Base-by-base conservation (phyloP, 2,888 invertebrate genomes). In the Hypena proboscidalis region DNA sequence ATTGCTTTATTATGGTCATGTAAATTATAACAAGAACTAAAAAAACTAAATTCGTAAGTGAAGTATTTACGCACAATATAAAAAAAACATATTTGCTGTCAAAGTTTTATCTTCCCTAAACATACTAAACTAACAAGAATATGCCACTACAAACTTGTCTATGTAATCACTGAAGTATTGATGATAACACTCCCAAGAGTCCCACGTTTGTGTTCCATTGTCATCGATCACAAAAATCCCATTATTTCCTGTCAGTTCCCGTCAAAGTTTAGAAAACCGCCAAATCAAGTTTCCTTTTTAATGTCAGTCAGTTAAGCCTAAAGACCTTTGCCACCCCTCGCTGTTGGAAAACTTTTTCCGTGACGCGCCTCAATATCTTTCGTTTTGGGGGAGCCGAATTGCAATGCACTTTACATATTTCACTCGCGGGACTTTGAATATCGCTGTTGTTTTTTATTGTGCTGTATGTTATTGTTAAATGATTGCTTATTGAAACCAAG, bases 381-480 rank as follows among this genome's bases (percentile, higher is more conserved):
- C 33, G n/a, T 30, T 55, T 49, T 52, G 55, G 51, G 58, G 65
- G 49, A 47, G 40, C 34, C 19, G 60, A 58, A 70, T 70, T 58
- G 60, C 65, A 62, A 46, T 62, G 55, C 54, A 59, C 62, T 67
- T 70, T 56, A 58, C 43, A 51, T 55, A 58, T 58, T 55, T 60
- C 34, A 58, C 47, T 54, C 63, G 14, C 5, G 50, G 45, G 50
- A 62, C 58, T 6, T 25, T 10, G 29, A 7, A 23, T 34, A 25
- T 23, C 21, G 36, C 44, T 10, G 44, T 46, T 10, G 44, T 29
- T 57, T 50, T 48, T 48, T 46, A 46, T 49, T 38, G 23, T 8
- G 10, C n/a, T 15, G 27, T 38, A 10, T 6, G 9, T 21, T 4
- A n/a, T 9, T 21, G 20, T 13, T 0, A 8, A 30, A 41, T 49